Base-by-base conservation (phyloP, 2,888 invertebrate genomes). In the Sialis lutaria region DNA sequence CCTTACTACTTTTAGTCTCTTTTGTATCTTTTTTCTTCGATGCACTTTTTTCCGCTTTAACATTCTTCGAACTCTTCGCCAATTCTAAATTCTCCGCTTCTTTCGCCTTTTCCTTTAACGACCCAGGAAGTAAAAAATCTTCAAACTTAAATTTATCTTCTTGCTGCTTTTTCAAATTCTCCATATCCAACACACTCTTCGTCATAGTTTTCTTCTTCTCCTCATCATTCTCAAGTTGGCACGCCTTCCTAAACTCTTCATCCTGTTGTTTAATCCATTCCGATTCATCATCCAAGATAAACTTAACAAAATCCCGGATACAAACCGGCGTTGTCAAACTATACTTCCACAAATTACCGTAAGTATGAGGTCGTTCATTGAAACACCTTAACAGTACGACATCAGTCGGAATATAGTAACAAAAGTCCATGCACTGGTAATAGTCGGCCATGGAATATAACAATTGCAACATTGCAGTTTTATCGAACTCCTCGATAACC, bases 281-380 rank as follows among this genome's bases (percentile, higher is more conserved):
- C n/a, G 22, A 37, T 33, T 61, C 58, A 40, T 62, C 59, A 6
- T 51, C 47, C 9, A 50, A 45, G 2, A 62, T 55, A 49, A 59
- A 58, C 30, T 58, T 52, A 47, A 53, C 54, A 48, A 63, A 63
- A 46, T 62, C 60, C 10, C 55, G 53, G 5, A 62, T 46, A 40
- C 58, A 55, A 12, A 62, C 53, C 4, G 60, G 54, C 9, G 61
- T 61, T 6, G 53, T 50, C 42, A 59, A 47, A 45, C 44, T 55
- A 6, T 53, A 49, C 6, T 42, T 39, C 30, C 13, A 46, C 13
- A 39, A 42, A 42, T 51, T 46, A 10, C 45, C 45, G 12, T 44
- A 8, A 8, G 35, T 30, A 6, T 51, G 48, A 22, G 50, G 35
- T 7, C 13, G 31, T 6, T 13, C 12, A 48, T 57, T 50, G 40